Conservation (phyloP, 1,140 invertebrate species). For the Andricus grossulariae region DNA sequence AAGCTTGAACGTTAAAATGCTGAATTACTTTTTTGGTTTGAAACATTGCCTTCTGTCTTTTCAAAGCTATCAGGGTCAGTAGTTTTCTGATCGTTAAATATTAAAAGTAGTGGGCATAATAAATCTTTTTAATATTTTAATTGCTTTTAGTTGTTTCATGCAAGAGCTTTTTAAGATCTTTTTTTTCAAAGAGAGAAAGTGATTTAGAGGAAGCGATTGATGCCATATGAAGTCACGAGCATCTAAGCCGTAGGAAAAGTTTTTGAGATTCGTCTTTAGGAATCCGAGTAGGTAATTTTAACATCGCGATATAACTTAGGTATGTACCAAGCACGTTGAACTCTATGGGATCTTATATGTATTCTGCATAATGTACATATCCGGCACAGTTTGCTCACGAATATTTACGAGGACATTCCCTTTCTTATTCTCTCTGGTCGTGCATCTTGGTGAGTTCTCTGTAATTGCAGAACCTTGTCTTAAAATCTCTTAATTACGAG, state of each 20-base stretch:
- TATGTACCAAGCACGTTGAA: slow-evolving; percentile 27
- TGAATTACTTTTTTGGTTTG: too few species aligned
- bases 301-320: slow-evolving; percentile 31
- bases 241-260: not conserved
- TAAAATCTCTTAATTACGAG: not conserved
- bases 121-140: too few species aligned
- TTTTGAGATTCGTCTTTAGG: slow-evolving; percentile 17
- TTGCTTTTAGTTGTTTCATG: too few species aligned
- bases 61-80: too few species aligned
- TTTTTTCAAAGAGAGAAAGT: too few species aligned
- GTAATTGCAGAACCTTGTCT: not conserved
- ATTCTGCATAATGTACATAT: slow-evolving; percentile 31
- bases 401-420: slow-evolving; percentile 21
- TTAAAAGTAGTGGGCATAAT: too few species aligned
- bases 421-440: slow-evolving; percentile 17
- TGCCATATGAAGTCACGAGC: not conserved
- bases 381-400: slow-evolving; percentile 20
- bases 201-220: not conserved
- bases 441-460: not conserved
- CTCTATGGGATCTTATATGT: slow-evolving; percentile 22
- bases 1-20: too few species aligned
- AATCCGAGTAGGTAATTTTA: slow-evolving; percentile 24
- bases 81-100: too few species aligned
- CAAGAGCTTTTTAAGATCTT: too few species aligned
- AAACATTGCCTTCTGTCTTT: too few species aligned